Evolutionary conservation across 2,888 invertebrate genomes (phyloP).

Genomic region (Sturmia bella): DNA sequence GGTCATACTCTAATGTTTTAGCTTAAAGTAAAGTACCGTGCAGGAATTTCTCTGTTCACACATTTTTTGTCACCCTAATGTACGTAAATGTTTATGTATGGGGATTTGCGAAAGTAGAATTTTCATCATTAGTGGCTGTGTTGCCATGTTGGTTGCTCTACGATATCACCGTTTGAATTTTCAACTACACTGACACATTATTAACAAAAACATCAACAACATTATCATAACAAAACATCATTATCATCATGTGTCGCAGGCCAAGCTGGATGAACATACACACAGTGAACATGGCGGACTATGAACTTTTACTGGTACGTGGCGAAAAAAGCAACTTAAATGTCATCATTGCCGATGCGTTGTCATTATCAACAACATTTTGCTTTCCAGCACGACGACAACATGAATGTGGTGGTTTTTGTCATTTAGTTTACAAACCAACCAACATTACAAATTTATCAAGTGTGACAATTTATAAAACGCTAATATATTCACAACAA

Average conservation of each 20-base stretch:
- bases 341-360: conserved; percentile 23
- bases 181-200: conserved; percentile 18
- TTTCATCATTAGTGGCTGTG: conserved; percentile 35
- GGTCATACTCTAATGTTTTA: too few relatives aligned
- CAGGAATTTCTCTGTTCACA: too few relatives aligned
- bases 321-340: neutral
- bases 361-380: conserved; percentile 31
- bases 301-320: neutral
- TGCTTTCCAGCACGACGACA: conserved; percentile 14
- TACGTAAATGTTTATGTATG: conserved; percentile 14
- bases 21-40: too few relatives aligned
- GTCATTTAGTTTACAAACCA: conserved; percentile 63
- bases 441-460: conserved; percentile 65
- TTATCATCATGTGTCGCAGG: conserved; percentile 3
- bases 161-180: conserved; percentile 30
- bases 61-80: too few relatives aligned
- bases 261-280: neutral
- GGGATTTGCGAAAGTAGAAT: neutral
- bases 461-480: conserved; percentile 66
- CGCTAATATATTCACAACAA: conserved; percentile 50
- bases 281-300: conserved; percentile 1
- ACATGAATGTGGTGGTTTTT: conserved; percentile 55
- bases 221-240: conserved; percentile 27
- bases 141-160: conserved; percentile 51
- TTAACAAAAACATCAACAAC: conserved; percentile 39